Evolutionary conservation across 2,113 vertebrate genomes (phyloP), one percentile per base, ranked within the genome.

Genomic region (Mionectes macconnelli): DNA sequence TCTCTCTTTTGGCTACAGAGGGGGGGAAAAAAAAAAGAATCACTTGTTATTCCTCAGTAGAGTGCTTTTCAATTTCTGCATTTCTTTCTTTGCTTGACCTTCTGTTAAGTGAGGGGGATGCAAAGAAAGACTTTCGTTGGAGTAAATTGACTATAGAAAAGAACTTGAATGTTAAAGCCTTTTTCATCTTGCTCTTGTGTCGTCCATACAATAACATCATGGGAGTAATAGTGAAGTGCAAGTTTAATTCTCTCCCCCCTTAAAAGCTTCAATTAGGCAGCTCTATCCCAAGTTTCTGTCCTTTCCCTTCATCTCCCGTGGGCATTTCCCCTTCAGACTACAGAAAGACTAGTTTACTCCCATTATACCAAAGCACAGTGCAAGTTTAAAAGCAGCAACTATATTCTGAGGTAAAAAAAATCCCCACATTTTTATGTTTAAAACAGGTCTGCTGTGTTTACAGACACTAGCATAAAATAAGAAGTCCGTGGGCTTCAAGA

Each of bases 41-140:
- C 22, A 39, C 5, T 55, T 85, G 12, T 55, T 82, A 60, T 62
- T 96, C 56, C 50, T 77, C 35, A 47, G 33, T 45, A 27, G 12
- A 86, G 67, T 31, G 7, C 39, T 78, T 89, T 90, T 81, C 59
- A 88, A 67, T 84, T 67, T 80, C 79, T 68, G 8, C 49, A 49
- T 20, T 81, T 90, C 50, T 79, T 93, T 87, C 74, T 93, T 92
- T 50, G 80, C 28, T 84, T 92, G 57, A 89, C 73, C 83, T 76
- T 76, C 50, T 84, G 25, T 74, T 55, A 67, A 88, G 35, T 44
- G 67, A 88, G 39, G 80, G 50, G 25, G 31, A 50, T 70, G 37
- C n/a, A 94, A 76, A 96, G 22, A 85, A 62, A 80, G 44, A 33
- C 56, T 66, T 19, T 30, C 80, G 31, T 68, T 86, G 10, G 40